Evolutionary conservation across 2,797 vertebrate genomes (phyloP), one percentile per base, ranked within the genome.

Genomic region (Rhynchotus rufescens): DNA sequence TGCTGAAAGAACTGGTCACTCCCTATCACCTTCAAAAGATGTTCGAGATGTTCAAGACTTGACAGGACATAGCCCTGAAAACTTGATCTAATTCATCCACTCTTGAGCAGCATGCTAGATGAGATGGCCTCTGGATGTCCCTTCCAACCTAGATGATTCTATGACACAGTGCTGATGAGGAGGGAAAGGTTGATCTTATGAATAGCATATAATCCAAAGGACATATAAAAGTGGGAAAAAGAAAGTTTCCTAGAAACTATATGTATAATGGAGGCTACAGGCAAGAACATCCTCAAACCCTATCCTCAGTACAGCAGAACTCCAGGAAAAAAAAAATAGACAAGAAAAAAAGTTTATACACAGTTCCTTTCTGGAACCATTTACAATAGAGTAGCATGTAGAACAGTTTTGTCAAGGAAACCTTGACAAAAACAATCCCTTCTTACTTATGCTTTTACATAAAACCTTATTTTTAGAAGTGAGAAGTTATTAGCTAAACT

Each of bases 321-420:
- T 52, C 15, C 51, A 52, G 26, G 51, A 52, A 52, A 52, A 36
- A 36, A 26, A 26, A 28, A 54, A 54, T 28, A 54, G 34, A 54
- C 4, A 60, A 65, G n/a, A 40, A 32, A 9, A 79, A 28, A 30
- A 22, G 44, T 8, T 67, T 51, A 6, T 30, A 72, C 2, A 44
- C 2, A 0, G 23, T 42, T 9, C 44, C 26, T 23, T 80, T 88
- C 59, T 72, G 26, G 40, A 64, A 49, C 8, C 61, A 15, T 52
- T 65, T 78, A 34, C 4, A n/a, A 68, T 15, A 49, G 13, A 23
- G 12, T 28, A 68, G 56, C 10, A 51, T 6, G 44, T 0, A 66
- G 9, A 16, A 25, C 4, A 49, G 3, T 54, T 17, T 74, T 74
- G n/a, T 60, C 49, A 64, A 10, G 0, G 0, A 45, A 17, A 60